A percentile compares a stretch with the other conserved stretches of the same genome.
Conservation (phyloP, 2,888 invertebrate genomes). For the Habroteleia sp. region DNA sequence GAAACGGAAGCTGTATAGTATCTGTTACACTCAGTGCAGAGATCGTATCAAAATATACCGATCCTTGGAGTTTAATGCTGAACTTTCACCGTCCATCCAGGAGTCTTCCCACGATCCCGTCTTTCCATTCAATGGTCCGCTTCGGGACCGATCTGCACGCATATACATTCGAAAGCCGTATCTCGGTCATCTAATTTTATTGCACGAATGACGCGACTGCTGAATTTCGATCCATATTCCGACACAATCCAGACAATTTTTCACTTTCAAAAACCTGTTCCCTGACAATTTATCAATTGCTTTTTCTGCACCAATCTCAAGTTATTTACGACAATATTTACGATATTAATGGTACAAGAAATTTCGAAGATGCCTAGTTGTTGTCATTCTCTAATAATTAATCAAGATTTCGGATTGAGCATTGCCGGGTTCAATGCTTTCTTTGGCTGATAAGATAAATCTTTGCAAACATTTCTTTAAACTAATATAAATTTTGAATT, state of each 20-base stretch:
- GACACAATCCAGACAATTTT: conserved; percentile 22
- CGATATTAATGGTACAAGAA: too few relatives aligned
- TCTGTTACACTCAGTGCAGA: conserved; percentile 55
- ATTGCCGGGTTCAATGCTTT: too few relatives aligned
- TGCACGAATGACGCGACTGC: conserved; percentile 6
- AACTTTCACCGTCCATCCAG: conserved; percentile 68
- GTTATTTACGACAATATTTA: conserved; percentile 10
- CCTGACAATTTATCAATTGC: conserved; percentile 9
- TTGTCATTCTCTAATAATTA: too few relatives aligned
- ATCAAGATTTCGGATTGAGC: too few relatives aligned
- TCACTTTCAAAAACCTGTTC: conserved; percentile 28
- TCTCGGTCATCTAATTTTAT: conserved; percentile 39
- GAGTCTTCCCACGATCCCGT: conserved; percentile 64
- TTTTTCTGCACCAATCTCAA: conserved; percentile 1
- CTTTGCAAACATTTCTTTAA: too few relatives aligned
- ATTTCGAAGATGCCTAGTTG: too few relatives aligned
- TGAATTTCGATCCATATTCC: conserved; percentile 34
- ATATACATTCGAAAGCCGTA: conserved; percentile 45
- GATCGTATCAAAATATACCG: conserved; percentile 67
- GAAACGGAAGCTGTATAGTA: conserved; percentile 63
- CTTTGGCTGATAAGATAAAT: too few relatives aligned
- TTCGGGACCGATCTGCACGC: conserved; percentile 28
- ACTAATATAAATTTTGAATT: too few relatives aligned
- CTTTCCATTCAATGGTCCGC: conserved; percentile 49
- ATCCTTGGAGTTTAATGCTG: conserved; percentile 65